Evolutionary conservation across 2,888 invertebrate species (phyloP).

Genomic region (Drosophila borborema): DNA sequence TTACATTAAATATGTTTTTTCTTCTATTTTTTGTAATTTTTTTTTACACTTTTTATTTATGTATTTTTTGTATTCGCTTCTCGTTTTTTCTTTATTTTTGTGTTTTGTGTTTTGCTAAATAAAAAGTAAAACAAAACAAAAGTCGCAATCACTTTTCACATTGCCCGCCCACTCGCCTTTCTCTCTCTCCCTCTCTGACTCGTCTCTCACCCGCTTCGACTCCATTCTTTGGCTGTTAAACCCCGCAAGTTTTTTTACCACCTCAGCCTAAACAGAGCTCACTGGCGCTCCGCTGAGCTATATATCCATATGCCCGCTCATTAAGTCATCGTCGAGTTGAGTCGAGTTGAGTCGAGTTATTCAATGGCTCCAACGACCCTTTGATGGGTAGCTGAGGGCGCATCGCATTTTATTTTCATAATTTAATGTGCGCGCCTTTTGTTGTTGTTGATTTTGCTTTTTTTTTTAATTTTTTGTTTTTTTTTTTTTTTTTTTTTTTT

Average conservation of each 20-base stretch:
- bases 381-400: constrained; percentile 63
- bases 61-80: background rate
- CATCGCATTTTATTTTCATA: constrained; percentile 73
- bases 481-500: constrained; percentile 35
- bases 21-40: background rate
- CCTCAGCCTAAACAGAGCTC: constrained; percentile 25
- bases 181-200: background rate
- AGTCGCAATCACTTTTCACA: constrained; percentile 42
- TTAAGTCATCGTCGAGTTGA: constrained; percentile 69
- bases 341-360: constrained; percentile 72
- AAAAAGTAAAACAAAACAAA: constrained; percentile 43
- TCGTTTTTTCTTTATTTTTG: too few species aligned
- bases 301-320: constrained; percentile 59
- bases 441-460: constrained; percentile 13
- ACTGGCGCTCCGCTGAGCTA: constrained; percentile 1
- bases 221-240: constrained; percentile 2
- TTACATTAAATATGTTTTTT: constrained; percentile 69
- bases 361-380: constrained; percentile 74
- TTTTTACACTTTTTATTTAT: constrained; percentile 11
- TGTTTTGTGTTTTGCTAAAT: constrained; percentile 1
- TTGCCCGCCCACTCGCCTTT: background rate
- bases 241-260: constrained; percentile 21
- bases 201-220: background rate
- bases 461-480: background rate
- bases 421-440: constrained; percentile 73